A percentile compares a stretch with the other conserved stretches of the same genome.
Conservation (phyloP, 2,113 vertebrate genomes). For the Zosterops japonicus region DNA sequence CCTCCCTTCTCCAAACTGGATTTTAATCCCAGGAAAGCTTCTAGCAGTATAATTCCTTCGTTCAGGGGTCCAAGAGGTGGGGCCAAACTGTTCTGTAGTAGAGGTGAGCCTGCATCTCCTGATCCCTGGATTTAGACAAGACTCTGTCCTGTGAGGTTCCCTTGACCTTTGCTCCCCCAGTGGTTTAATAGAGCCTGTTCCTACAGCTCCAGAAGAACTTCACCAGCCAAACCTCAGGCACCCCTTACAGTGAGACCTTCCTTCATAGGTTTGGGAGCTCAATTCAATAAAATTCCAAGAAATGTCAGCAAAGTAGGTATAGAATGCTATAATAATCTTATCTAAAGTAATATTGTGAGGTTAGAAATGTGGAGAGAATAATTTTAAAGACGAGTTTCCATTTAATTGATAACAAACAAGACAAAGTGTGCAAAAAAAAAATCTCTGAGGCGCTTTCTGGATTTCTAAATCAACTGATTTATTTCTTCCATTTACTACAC, state of each 20-base stretch:
- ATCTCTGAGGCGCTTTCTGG: not conserved
- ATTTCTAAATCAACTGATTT: not conserved
- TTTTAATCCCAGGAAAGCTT: not conserved
- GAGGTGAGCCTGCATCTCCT: not conserved
- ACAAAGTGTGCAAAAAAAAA: not conserved
- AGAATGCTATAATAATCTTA: not conserved
- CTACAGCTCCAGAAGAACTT: not conserved
- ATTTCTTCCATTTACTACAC: not conserved
- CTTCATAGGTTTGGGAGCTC: not conserved
- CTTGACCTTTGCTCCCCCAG: fast-evolving
- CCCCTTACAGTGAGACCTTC: not conserved
- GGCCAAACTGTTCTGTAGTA: not conserved
- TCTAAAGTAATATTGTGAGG: not conserved
- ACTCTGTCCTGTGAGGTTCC: not conserved
- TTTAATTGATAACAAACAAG: not conserved
- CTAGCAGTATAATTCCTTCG: fast-evolving
- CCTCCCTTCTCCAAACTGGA: not conserved
- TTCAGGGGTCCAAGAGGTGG: not conserved
- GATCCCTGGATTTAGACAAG: not conserved
- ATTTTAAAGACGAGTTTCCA: not conserved
- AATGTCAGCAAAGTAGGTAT: not conserved
- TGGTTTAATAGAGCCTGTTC: not conserved
- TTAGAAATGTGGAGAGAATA: not conserved
- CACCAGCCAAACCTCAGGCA: not conserved
- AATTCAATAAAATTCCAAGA: not conserved